Base-by-base conservation (phyloP, 2,113 vertebrate species). In the Ptilorrhoa leucosticta region DNA sequence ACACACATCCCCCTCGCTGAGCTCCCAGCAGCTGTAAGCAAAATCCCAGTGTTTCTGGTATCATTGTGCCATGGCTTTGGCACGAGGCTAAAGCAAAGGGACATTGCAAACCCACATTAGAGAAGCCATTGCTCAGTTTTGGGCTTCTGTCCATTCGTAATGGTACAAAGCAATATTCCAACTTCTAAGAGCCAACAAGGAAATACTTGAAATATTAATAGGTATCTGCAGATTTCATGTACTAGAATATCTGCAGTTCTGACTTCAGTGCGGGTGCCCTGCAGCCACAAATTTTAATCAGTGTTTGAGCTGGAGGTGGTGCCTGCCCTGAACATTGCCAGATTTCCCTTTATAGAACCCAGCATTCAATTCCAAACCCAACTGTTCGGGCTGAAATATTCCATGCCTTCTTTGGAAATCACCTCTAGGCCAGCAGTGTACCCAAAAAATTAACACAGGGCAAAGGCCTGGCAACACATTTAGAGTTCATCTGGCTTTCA, bases 1-100 rank as follows among this genome's bases (percentile, higher is more conserved):
- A 28, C 20, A 69, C 33, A 15, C 7, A 45, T 33, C 0, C 22
- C 39, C 26, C 18, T 63, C 0, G 0, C 51, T 75, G 87, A 90
- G 57, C 42, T 73, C 27, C 33, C 70, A 77, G 27, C 22, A 35
- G 16, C 56, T 37, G 7, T 1, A 2, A 84, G 87, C 40, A 80
- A 79, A 70, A 63, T 64, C 48, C 54, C 78, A 58, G 27, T 8
- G 3, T 6, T 70, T 42, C 39, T 30, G 23, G 6, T 48, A 5
- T 70, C 2, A 0, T 5, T 51, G 21, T 27, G 23, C n/a, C 21
- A 10, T 22, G 39, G 42, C 48, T 94, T 73, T 71, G 51, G 56
- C 47, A 53, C 35, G 20, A 69, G 24, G 24, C 28, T 61, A 44
- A 95, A 77, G 19, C 40, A 35, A 0, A 53, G 20, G n/a, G 42